Conservation (phyloP, 1,140 invertebrate species). For the Macrosteles quadrilineatus region DNA sequence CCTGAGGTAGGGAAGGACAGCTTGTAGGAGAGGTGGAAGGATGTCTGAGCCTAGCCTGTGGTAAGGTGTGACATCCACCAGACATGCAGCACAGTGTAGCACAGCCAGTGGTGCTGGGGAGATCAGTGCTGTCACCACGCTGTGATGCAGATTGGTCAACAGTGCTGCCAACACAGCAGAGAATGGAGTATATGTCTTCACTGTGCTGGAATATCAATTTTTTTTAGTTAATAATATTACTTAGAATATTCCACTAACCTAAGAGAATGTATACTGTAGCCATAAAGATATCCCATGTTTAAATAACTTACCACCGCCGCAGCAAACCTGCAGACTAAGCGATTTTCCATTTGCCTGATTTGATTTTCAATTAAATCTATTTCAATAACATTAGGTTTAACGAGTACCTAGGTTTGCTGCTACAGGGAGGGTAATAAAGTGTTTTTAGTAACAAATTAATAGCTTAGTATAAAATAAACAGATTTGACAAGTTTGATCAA, state of each 20-base stretch:
- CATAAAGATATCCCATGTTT: too few relatives aligned
- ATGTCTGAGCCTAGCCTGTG: constrained; percentile 53
- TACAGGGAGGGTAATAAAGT: too few relatives aligned
- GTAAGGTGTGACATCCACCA: constrained; percentile 55
- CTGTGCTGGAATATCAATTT: neutral
- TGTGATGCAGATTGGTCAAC: neutral
- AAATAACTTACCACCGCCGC: too few relatives aligned
- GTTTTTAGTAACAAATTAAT: too few relatives aligned
- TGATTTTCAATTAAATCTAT: too few relatives aligned
- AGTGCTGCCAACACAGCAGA: constrained; percentile 3
- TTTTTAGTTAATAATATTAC: neutral
- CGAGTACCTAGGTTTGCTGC: too few relatives aligned
- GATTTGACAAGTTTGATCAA: too few relatives aligned
- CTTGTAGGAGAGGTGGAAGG: constrained; percentile 50
- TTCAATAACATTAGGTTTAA: too few relatives aligned
- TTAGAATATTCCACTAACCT: neutral
- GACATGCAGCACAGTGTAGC: constrained; percentile 52
- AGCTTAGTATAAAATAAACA: too few relatives aligned
- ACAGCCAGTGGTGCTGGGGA: constrained; percentile 31
- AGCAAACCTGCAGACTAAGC: too few relatives aligned
- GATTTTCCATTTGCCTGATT: too few relatives aligned
- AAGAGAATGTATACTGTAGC: too few relatives aligned
- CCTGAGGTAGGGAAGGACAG: constrained; percentile 49
- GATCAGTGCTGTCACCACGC: neutral
- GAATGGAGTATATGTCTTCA: constrained; percentile 17